These are phyloP conservation scores for Pseudomyrmex dendroicus DNA, from an alignment of 1,140 invertebrate genomes.

Conservation along the genomic window DNA sequence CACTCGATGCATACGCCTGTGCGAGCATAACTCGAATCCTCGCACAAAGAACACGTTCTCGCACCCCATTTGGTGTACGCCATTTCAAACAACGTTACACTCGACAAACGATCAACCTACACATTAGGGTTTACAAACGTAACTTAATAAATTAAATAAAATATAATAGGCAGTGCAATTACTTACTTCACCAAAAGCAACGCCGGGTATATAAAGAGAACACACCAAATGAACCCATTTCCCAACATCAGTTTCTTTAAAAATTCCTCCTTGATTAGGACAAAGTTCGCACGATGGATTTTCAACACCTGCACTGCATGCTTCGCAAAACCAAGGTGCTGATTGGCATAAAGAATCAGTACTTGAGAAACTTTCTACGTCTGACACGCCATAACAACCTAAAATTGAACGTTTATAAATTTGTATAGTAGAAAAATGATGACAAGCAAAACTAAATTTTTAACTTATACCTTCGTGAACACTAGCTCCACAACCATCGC, in stretches of 20 bases:
- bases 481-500: conserved; percentile 97
- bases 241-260: conserved; percentile 98
- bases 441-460: background rate
- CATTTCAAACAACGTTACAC: conserved; percentile 97
- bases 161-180: conserved; percentile 43
- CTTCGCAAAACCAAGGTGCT: conserved; percentile 99
- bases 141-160: conserved; percentile 26
- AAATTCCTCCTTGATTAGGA: conserved; percentile 94
- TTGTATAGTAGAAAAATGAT: background rate
- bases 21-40: conserved; percentile 93
- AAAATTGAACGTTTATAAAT: conserved; percentile 22
- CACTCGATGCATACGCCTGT: conserved; percentile 98
- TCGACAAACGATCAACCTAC: conserved; percentile 92
- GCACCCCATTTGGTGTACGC: conserved; percentile 97
- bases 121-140: conserved; percentile 30
- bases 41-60: conserved; percentile 94
- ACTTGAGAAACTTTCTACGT: conserved; percentile 95
- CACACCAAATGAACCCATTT: conserved; percentile 99
- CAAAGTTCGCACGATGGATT: conserved; percentile 95
- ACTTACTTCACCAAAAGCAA: conserved; percentile 95
- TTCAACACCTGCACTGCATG: conserved; percentile 95
- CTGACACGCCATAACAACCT: conserved; percentile 98
- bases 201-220: conserved; percentile 98
- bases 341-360: conserved; percentile 96
- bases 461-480: conserved; percentile 93